These are phyloP conservation scores for Ardeotis arabs DNA, from an alignment of 2,113 vertebrate genomes.

Conservation along the genomic window DNA sequence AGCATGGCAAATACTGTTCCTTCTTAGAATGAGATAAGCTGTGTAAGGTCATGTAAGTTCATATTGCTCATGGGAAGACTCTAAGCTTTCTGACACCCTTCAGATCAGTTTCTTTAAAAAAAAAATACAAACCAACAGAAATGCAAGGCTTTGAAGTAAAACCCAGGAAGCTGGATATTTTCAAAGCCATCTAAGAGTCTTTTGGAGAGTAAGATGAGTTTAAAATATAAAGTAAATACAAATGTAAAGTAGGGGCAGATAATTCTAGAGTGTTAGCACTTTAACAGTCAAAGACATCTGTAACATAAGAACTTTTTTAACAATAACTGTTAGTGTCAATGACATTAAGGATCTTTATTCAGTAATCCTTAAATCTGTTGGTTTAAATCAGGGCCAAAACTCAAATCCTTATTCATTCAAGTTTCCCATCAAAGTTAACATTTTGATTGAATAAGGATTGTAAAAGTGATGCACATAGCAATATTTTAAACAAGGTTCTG, in stretches of 20 bases:
- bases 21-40: not conserved
- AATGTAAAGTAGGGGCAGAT: not conserved
- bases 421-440: not conserved
- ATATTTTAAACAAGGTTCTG: not conserved
- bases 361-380: not conserved
- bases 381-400: not conserved
- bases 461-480: not conserved
- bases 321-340: not conserved
- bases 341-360: not conserved
- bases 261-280: not conserved
- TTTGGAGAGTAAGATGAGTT: not conserved
- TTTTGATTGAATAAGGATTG: not conserved
- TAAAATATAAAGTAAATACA: slow-evolving; percentile 32
- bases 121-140: not conserved
- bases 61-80: not conserved
- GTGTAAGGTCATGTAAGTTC: slow-evolving; percentile 4
- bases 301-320: not conserved
- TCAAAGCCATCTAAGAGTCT: not conserved
- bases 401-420: not conserved
- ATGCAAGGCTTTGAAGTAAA: not conserved
- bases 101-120: not conserved
- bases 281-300: not conserved
- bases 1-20: not conserved
- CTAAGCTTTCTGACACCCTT: slow-evolving; percentile 3
- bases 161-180: not conserved